Evolutionary conservation across 2,113 vertebrate genomes (phyloP), one percentile per base, ranked within the genome.

Genomic region (Phyllostomus discolor): DNA sequence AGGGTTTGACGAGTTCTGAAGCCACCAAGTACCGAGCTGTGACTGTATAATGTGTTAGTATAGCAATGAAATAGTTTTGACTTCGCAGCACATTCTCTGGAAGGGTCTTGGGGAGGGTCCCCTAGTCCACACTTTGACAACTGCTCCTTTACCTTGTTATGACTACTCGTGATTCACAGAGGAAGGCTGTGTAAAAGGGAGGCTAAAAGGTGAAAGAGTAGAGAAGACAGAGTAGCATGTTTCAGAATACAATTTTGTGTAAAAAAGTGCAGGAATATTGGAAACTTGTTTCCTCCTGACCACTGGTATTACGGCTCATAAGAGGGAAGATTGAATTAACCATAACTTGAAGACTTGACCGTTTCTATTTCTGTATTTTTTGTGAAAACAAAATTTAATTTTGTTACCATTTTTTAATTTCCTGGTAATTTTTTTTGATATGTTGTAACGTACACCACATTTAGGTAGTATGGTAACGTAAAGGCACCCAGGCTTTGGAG

Each of bases 241-340:
- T 93, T 59, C 33, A 90, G n/a, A 87, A 43, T 88, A 41, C 2
- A 72, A 31, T 81, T 81, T 86, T n/a, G 69, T 89, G 5, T 83
- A 87, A 95, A 89, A 90, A 95, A 89, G 31, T 90, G 6, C 10
- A 81, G n/a, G n/a, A 87, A 79, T 87, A 15, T 26, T 85, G 54
- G 82, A 93, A 93, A 88, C 64, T 57, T 1, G 1, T 92, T 92
- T 90, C 26, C 41, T 90, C 88, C 41, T 83, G 52, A 4, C 69
- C 38, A 52, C 17, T 67, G 28, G 38, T 79, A 24, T 33, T 46
- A 66, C 9, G 66, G 35, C 50, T 95, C 17, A 38, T 88, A 24
- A 31, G 59, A 90, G 46, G 83, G 75, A 86, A 87, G 66, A 82
- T 57, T 88, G 66, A 75, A n/a, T 35, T 96, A 85, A 90, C 35